Base-by-base conservation (phyloP, 2,113 vertebrate species). In the Sialia sialis region DNA sequence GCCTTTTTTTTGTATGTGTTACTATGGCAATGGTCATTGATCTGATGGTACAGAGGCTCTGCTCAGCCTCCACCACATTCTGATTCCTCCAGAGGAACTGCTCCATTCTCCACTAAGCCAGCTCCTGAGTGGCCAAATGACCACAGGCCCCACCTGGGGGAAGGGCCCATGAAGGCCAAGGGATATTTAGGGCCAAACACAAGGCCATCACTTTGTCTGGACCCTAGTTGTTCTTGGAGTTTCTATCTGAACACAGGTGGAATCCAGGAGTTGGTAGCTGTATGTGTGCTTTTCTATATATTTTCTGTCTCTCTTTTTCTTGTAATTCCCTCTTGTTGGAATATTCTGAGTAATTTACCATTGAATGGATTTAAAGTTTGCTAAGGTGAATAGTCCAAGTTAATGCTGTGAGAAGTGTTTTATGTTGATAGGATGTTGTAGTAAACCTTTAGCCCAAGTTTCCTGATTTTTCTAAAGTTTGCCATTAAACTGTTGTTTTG, bases 301-400 rank as follows among this genome's bases (percentile, higher is more conserved):
- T 81, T 81, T 32, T 22, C 7, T 81, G 10, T 26, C 34, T 36
- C 16, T 59, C 8, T 55, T 56, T 46, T 48, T 58, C 8, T 58
- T 10, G 29, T 59, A 4, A 22, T 49, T 59, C 14, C 23, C 34
- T 41, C 29, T 48, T n/a, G 43, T 41, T 69, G 36, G 15, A 59
- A 29, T 69, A 59, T 59, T 49, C 49, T 9, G 14, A 29, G 6
- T 39, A 68, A 39, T 1, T 48, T 18, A 17, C 2, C 5, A 14
- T 34, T 0, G 0, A 49, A 58, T 8, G 43, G 3, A 38, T 12
- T n/a, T n/a, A 15, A 69, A 69, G 34, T 41, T 69, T 49, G 43
- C 23, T 23, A 29, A 39, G 54, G 1, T 41, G 19, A 39, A 29
- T 41, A 19, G 19, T 69, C 11, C 23, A 69, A 4, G 44, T 59